phyloP scores from a whole-genome alignment of 2,797 vertebrate species.

The Thalassophryne amazonica region DNA sequence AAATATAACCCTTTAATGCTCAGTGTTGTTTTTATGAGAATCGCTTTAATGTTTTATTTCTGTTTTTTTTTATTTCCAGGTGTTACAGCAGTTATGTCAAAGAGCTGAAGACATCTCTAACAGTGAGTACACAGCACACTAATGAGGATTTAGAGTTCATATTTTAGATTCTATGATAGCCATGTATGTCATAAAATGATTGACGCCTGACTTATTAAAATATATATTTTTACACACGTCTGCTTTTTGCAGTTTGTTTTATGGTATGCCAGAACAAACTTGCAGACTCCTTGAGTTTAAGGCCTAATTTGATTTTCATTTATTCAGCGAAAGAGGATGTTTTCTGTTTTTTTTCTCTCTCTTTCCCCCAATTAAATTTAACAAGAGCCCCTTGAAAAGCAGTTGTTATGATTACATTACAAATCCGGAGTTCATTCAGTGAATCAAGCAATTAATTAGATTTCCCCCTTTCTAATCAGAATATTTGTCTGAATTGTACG shows the following conservation, averaged over 20 bases:
- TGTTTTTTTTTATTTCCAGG: conserved; percentile 61
- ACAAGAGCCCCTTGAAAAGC: conserved; percentile 78
- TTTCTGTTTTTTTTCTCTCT: conserved; percentile 50
- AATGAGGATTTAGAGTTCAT: not conserved
- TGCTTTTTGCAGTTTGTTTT: conserved; percentile 22
- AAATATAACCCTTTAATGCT: conserved; percentile 27
- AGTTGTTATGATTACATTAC: conserved; percentile 81
- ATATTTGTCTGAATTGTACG: conserved; percentile 67
- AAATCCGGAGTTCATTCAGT: conserved; percentile 76
- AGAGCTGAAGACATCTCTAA: conserved; percentile 81
- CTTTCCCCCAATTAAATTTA: conserved; percentile 76
- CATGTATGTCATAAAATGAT: conserved; percentile 21
- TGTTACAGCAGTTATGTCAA: conserved; percentile 82
- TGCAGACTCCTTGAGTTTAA: conserved; percentile 65
- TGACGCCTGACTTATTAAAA: conserved; percentile 34
- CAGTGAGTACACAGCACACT: conserved; percentile 65
- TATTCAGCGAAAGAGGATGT: conserved; percentile 66
- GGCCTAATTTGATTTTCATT: conserved; percentile 77
- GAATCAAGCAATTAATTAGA: conserved; percentile 79
- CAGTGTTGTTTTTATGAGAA: conserved; percentile 31
- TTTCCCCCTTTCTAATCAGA: conserved; percentile 73
- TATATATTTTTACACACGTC: conserved; percentile 42
- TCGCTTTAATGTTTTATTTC: conserved; percentile 24
- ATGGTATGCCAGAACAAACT: conserved; percentile 45
- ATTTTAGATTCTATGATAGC: not conserved